A percentile compares a stretch with the other conserved stretches of the same genome.
Evolutionary conservation across 2,113 vertebrate genomes (phyloP).

Genomic region (Montifringilla adamsi): DNA sequence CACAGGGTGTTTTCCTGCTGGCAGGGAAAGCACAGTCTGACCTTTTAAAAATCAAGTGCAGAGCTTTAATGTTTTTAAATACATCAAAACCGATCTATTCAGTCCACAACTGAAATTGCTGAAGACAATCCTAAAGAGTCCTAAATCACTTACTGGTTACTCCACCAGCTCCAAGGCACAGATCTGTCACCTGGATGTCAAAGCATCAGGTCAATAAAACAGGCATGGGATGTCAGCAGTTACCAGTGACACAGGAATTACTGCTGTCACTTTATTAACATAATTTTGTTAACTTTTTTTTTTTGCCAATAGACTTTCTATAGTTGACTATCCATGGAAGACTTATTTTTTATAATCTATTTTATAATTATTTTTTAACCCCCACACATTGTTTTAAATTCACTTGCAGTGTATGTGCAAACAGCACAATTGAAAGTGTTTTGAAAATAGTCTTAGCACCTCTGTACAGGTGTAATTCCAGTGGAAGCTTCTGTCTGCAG

Average conservation of each 20-base stretch:
- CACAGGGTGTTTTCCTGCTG: accelerated
- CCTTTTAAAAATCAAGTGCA: neutral
- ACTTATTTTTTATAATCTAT: neutral
- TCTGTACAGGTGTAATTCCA: neutral
- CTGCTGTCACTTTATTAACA: neutral
- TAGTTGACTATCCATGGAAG: neutral
- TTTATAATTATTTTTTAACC: neutral
- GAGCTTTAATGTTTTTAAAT: neutral
- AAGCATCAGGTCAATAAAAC: neutral
- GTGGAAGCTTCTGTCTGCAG: neutral
- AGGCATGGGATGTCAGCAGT: neutral
- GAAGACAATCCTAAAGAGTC: neutral
- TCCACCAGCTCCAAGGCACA: neutral
- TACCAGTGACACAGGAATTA: neutral
- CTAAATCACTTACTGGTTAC: neutral
- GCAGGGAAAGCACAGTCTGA: accelerated
- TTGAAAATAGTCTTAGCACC: neutral
- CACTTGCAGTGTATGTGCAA: neutral
- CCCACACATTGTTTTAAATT: neutral
- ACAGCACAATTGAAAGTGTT: neutral
- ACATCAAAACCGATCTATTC: neutral
- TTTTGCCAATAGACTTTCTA: neutral
- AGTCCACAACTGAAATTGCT: neutral
- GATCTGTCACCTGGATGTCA: neutral
- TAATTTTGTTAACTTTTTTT: neutral